phyloP scores from a whole-genome alignment of 2,797 vertebrate genomes.

The Apodemus agrarius region DNA sequence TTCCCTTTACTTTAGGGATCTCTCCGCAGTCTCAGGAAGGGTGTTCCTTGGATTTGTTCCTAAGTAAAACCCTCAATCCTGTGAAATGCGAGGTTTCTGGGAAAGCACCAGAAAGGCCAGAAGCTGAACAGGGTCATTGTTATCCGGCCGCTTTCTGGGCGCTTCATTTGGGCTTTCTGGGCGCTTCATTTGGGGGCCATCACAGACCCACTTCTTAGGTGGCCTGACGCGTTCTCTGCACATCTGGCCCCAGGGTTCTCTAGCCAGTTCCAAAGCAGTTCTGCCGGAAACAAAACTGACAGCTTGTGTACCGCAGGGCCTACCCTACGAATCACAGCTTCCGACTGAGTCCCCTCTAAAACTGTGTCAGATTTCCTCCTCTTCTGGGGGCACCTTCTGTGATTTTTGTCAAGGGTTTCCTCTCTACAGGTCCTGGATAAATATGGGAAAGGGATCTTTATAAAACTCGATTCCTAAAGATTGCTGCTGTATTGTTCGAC shows the following conservation, averaged over 20 bases:
- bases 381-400: not conserved
- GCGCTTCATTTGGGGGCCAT: not conserved
- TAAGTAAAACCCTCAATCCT: constrained; percentile 37
- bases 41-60: constrained; percentile 63
- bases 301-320: not conserved
- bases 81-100: constrained; percentile 18
- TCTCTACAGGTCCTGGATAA: constrained; percentile 23
- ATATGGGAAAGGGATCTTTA: not conserved
- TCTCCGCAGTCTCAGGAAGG: constrained; percentile 39
- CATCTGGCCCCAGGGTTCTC: constrained; percentile 48
- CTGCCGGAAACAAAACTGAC: constrained; percentile 62
- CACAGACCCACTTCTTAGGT: constrained; percentile 58
- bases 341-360: not conserved
- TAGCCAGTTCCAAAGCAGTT: constrained; percentile 18
- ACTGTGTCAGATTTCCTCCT: constrained; percentile 24
- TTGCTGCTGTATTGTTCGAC: not conserved
- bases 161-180: not conserved
- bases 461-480: not conserved
- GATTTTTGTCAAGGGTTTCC: constrained; percentile 54
- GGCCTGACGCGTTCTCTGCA: constrained; percentile 38
- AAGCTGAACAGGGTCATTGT: not conserved
- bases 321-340: constrained; percentile 51
- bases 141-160: constrained; percentile 20
- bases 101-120: not conserved
- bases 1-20: constrained; percentile 31